Conservation (phyloP, 2,888 invertebrate species). For the Microplitis manilae region DNA sequence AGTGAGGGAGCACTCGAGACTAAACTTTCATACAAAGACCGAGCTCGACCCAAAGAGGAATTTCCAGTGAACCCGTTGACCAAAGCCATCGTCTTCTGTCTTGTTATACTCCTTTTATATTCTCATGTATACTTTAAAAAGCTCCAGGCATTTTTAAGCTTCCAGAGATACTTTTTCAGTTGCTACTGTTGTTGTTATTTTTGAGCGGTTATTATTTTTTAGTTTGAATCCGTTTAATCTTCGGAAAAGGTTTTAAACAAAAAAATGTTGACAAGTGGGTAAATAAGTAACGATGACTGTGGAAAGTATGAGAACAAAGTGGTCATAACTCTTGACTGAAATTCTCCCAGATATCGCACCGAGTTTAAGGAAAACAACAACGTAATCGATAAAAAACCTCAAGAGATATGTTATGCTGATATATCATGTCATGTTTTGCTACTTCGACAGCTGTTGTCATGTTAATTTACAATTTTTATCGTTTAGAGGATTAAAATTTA, state of each 20-base stretch:
- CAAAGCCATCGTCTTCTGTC: background rate
- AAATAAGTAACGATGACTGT: background rate
- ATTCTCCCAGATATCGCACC: background rate
- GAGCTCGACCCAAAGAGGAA: background rate
- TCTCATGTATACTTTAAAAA: background rate
- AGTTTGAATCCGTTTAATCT: background rate
- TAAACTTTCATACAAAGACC: background rate
- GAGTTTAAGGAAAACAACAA: no score
- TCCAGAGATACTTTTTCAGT: background rate
- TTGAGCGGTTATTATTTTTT: background rate
- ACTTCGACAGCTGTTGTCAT: no score
- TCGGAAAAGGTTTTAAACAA: background rate
- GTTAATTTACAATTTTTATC: no score
- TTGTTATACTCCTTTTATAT: background rate
- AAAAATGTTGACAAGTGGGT: background rate
- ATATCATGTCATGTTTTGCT: no score
- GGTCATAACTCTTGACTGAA: background rate
- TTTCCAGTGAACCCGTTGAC: background rate
- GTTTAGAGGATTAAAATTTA: background rate
- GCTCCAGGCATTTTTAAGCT: background rate
- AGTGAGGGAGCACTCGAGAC: background rate
- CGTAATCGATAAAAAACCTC: no score
- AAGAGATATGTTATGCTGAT: no score
- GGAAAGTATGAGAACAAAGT: background rate
- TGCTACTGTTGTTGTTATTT: background rate